A percentile compares a stretch with the other conserved stretches of the same genome.
phyloP scores from a whole-genome alignment of 2,113 vertebrate genomes.

The Spea multiplicata region DNA sequence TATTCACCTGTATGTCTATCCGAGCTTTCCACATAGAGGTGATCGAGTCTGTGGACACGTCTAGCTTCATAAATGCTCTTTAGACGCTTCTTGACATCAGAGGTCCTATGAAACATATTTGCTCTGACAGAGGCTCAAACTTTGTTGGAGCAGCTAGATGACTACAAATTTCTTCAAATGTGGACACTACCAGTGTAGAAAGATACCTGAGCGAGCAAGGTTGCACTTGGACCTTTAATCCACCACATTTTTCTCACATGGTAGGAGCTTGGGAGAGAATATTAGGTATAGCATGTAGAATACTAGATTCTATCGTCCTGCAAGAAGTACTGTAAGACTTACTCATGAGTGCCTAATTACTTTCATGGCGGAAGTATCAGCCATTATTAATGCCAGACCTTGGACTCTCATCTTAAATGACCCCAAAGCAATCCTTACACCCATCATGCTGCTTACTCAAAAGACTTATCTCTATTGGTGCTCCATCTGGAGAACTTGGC shows the following conservation, averaged over 20 bases:
- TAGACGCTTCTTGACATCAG: background rate
- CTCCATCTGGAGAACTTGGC: background rate
- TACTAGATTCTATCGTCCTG: no score
- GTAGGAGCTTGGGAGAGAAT: no score
- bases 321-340: no score
- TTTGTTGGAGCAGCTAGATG: background rate
- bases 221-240: no score
- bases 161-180: no score
- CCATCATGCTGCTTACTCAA: background rate
- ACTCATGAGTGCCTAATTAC: no score
- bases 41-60: background rate
- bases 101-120: background rate
- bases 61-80: background rate
- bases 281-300: no score
- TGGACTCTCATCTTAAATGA: background rate
- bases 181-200: background rate
- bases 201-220: no score
- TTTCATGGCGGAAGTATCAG: no score
- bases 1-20: slow-evolving; percentile 7
- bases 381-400: no score
- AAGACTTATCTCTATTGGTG: background rate
- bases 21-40: background rate
- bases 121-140: background rate
- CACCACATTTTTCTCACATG: no score
- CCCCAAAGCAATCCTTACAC: background rate